Evolutionary conservation across 2,113 vertebrate species (phyloP).

Genomic region (Dipodomys stephensi): DNA sequence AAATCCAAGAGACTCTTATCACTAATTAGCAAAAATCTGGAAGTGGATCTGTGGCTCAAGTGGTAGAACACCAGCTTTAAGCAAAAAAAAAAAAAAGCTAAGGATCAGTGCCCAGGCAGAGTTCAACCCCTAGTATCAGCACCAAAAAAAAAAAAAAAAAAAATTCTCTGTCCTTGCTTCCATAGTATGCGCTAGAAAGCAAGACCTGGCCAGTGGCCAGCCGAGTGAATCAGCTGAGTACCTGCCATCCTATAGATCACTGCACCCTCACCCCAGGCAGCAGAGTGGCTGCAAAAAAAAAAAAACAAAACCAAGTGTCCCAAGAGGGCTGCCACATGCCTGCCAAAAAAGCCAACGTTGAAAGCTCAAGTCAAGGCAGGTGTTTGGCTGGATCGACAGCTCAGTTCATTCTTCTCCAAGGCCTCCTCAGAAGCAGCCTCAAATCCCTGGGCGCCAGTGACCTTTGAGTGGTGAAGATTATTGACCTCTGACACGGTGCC

Average conservation of each 20-base stretch:
- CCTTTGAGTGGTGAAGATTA: neutral
- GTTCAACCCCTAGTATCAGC: no score
- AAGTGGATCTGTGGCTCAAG: no score
- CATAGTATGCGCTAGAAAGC: accelerated
- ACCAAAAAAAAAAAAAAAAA: no score
- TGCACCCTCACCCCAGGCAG: neutral
- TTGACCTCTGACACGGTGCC: neutral
- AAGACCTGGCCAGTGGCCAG: neutral
- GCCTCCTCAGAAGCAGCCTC: conserved; percentile 30
- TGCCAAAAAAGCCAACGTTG: neutral
- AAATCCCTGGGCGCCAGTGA: conserved; percentile 22
- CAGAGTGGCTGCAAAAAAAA: neutral
- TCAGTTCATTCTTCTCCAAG: neutral
- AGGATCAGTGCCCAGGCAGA: no score
- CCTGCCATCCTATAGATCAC: neutral
- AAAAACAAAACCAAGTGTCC: neutral
- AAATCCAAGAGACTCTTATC: no score
- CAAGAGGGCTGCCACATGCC: neutral
- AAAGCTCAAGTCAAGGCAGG: conserved; percentile 12
- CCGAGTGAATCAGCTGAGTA: accelerated
- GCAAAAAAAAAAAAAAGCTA: no score
- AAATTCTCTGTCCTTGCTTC: neutral
- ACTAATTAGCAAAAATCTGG: no score
- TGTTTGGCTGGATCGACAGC: neutral
- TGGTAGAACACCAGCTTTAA: no score